Base-by-base conservation (phyloP, 2,888 invertebrate species). In the Toxonevra muliebris region DNA sequence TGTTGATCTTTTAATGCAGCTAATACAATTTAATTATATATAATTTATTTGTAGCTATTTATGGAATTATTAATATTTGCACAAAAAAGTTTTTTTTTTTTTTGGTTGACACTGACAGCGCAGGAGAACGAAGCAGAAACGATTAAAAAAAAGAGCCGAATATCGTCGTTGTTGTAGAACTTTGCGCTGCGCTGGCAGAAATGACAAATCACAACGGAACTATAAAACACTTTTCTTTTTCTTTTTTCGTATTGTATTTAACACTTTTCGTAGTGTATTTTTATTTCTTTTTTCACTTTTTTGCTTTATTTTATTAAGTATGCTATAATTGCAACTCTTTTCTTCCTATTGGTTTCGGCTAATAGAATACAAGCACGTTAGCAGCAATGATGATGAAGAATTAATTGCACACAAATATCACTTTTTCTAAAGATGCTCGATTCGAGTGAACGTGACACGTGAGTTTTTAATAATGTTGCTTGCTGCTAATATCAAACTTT, bases 171-270 rank as follows among this genome's bases (percentile, higher is more conserved):
- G 19, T 15, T 7, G 19, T 42, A 19, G 9, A 48, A 45, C 42
- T 15, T 15, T 17, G 50, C 17, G 17, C 13, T 52, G 52, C 52
- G 52, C 52, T 52, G 52, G 52, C 52, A 4, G 30, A 52, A 52
- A 52, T 52, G 52, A 52, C 52, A 52, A 52, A 15, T 52, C n/a
- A 52, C 15, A 52, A n/a, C 52, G 52, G 52, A 52, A 19, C 52
- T 15, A 17, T 30, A 30, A 30, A 30, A 57, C 10, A 12, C 11
- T 57, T 57, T 19, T 20, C 11, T 2, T 12, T 57, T 40, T 57
- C 9, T 57, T 57, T 57, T n/a, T n/a, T n/a, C n/a, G n/a, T n/a
- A n/a, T n/a, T 19, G 17, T 57, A n/a, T 40, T 30, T 10, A 57
- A 57, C 17, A 40, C n/a, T n/a, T 40, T 57, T 12, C 1, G n/a